These are phyloP conservation scores for Harmothoe impar DNA, from an alignment of 2,888 invertebrate genomes.

Conservation along the genomic window DNA sequence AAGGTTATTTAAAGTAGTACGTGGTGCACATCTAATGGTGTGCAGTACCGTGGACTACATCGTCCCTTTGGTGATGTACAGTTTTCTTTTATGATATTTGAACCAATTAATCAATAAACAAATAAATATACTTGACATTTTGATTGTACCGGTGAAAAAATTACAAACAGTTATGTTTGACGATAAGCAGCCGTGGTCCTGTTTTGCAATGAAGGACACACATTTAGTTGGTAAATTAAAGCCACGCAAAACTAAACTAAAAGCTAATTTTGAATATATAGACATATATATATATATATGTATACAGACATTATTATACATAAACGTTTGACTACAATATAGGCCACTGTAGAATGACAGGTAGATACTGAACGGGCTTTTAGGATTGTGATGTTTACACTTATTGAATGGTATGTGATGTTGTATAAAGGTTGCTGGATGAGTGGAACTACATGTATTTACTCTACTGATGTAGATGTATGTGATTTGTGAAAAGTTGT, in stretches of 20 bases:
- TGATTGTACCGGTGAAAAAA: conserved; percentile 11
- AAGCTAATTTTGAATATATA: conserved; percentile 2
- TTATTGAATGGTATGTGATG: conserved; percentile 36
- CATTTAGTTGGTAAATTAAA: neutral
- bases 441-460: neutral
- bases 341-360: neutral
- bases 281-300: neutral
- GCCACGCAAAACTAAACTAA: too few relatives aligned
- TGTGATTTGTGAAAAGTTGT: too few relatives aligned
- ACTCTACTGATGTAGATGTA: too few relatives aligned
- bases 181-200: neutral
- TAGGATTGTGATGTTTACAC: neutral
- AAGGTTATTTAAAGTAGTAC: too few relatives aligned
- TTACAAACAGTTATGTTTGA: too few relatives aligned
- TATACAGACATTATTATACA: too few relatives aligned
- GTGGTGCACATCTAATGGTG: too few relatives aligned
- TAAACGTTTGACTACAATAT: neutral
- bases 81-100: too few relatives aligned
- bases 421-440: neutral
- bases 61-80: too few relatives aligned
- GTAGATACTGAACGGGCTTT: conserved; percentile 4
- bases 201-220: neutral
- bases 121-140: neutral
- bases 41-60: too few relatives aligned
- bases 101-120: too few relatives aligned